Evolutionary conservation across 2,113 vertebrate genomes (phyloP), one percentile per base, ranked within the genome.

Genomic region (Odocoileus virginianus): DNA sequence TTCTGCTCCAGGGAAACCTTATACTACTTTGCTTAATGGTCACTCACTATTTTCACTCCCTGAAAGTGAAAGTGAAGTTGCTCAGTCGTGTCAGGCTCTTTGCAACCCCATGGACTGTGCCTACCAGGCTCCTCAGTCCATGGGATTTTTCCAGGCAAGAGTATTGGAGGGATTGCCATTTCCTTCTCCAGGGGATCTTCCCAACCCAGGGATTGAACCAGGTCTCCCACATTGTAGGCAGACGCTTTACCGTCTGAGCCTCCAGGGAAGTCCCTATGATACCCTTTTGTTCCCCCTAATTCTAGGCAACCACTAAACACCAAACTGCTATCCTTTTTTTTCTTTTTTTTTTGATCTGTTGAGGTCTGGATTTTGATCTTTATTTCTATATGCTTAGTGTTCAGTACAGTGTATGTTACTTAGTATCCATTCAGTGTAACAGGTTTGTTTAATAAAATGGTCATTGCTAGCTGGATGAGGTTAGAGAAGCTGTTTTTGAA

Each of bases 141-240:
- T 67, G 64, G 2, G n/a, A 71, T 71, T 71, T 10, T 10, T 36
- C n/a, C n/a, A 21, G 64, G 64, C n/a, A 36, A 21, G n/a, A 36
- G 16, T 21, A 10, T 19, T 71, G 9, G 16, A 67, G 33, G 33
- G 64, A 17, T 2, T 10, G 33, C 64, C 64, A 5, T n/a, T 5
- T 9, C 17, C 17, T 21, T 36, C 33, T 67, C 64, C 17, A 67
- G 17, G 64, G 21, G 33, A 67, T 67, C 33, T 36, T 67, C 8
- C 33, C 1, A 0, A 67, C 8, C n/a, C n/a, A 5, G n/a, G 64
- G 64, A 21, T 0, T 36, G n/a, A 71, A 21, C 64, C 64, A 21
- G n/a, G 16, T 11, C 64, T 10, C 4, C 0, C 64, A 71, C 47
- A 12, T 71, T 36, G 2, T 10, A 71, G 64, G 64, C 2, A 36